Evolutionary conservation across 2,888 invertebrate species (phyloP).

Genomic region (Nemapogon koenigi): DNA sequence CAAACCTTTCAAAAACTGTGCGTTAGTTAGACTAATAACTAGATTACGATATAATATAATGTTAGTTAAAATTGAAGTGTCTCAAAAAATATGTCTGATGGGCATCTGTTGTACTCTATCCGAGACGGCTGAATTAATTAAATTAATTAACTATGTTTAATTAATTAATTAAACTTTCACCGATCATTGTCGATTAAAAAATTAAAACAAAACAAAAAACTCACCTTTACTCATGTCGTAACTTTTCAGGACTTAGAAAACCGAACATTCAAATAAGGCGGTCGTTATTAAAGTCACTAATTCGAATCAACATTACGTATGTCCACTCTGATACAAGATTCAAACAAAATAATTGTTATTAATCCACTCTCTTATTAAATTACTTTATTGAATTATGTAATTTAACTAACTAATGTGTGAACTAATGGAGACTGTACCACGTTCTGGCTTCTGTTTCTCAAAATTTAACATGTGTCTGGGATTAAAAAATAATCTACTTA

Average conservation of each 20-base stretch:
- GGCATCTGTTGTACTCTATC: no score
- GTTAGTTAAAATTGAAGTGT: no score
- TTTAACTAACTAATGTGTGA: constrained; percentile 63
- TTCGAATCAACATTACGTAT: constrained; percentile 25
- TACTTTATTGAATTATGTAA: constrained; percentile 62
- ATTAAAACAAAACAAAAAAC: constrained; percentile 16
- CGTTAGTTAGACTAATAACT: no score
- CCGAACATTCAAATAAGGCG: constrained; percentile 10
- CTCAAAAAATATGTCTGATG: no score
- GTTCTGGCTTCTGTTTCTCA: constrained; percentile 47
- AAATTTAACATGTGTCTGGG: constrained; percentile 39
- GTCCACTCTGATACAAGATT: constrained; percentile 35
- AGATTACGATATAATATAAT: no score
- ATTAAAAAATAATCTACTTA: constrained; percentile 35
- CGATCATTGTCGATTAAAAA: no score
- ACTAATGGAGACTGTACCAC: constrained; percentile 55
- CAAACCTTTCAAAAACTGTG: no score
- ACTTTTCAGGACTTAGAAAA: constrained; percentile 16
- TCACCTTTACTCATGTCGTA: constrained; percentile 49
- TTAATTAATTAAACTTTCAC: no score
- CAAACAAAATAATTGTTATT: constrained; percentile 44
- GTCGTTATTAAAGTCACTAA: constrained; percentile 32
- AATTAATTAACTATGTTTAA: no score
- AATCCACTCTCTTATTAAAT: constrained; percentile 59
- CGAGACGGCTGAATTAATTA: no score